phyloP scores from a whole-genome alignment of 2,113 vertebrate genomes.

The Phrynosoma blainvillii region DNA sequence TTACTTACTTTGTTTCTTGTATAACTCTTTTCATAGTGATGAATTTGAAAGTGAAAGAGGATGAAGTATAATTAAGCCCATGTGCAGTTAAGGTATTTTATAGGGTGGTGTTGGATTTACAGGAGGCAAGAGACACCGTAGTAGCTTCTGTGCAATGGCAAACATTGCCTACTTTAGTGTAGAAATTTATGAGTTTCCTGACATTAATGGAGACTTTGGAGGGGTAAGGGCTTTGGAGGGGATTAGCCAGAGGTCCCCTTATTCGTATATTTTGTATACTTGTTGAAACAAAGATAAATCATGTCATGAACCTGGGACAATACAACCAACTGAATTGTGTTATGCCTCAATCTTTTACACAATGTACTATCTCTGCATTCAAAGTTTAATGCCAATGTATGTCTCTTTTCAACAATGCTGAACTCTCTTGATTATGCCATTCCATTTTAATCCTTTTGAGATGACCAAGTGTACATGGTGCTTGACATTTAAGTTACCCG shows the following conservation, averaged over 20 bases:
- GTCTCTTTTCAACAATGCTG: slow-evolving; percentile 14
- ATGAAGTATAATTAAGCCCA: slow-evolving; percentile 50
- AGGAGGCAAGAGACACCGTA: slow-evolving; percentile 68
- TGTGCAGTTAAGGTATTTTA: slow-evolving; percentile 74
- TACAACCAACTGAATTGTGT: slow-evolving; percentile 44
- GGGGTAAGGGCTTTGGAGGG: slow-evolving; percentile 47
- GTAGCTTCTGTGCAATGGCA: slow-evolving; percentile 76
- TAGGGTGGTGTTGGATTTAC: slow-evolving; percentile 76
- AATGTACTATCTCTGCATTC: slow-evolving; percentile 25
- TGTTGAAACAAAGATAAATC: slow-evolving; percentile 78
- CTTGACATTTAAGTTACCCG: background rate
- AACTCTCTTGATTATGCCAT: slow-evolving; percentile 34
- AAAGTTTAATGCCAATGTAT: no score
- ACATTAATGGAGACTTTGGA: slow-evolving; percentile 68
- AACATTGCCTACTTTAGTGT: slow-evolving; percentile 56
- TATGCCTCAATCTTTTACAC: slow-evolving; percentile 46
- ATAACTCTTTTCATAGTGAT: background rate
- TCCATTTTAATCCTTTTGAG: slow-evolving; percentile 34
- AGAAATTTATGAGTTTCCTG: slow-evolving; percentile 70
- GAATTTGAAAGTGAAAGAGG: slow-evolving; percentile 19
- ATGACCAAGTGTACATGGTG: background rate
- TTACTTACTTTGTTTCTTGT: background rate
- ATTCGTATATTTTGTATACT: slow-evolving; percentile 65
- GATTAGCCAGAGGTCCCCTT: slow-evolving; percentile 58
- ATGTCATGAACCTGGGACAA: slow-evolving; percentile 37